Conservation (phyloP, 2,888 invertebrate species). For the Mythimna impura region DNA sequence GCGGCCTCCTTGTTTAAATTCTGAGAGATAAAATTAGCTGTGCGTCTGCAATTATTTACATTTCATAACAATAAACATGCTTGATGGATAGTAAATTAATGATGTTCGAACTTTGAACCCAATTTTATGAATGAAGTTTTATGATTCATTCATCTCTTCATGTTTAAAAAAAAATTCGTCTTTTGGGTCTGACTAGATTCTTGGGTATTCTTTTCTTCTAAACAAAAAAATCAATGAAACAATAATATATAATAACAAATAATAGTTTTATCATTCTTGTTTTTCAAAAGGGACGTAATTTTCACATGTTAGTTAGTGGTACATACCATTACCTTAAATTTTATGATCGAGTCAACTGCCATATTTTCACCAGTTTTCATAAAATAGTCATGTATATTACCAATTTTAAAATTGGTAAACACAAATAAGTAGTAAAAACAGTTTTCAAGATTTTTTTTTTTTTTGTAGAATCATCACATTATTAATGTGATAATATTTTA, state of each 20-base stretch:
- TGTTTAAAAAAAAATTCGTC: not conserved
- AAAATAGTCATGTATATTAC: not conserved
- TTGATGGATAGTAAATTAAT: slow-evolving; percentile 4
- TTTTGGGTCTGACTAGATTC: not conserved
- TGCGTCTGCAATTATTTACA: slow-evolving; percentile 40
- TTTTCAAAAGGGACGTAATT: not conserved
- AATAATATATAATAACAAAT: no score
- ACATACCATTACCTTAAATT: not conserved
- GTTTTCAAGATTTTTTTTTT: not conserved
- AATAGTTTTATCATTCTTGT: not conserved
- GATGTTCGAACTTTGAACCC: slow-evolving; percentile 53
- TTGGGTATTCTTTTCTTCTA: not conserved
- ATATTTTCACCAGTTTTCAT: not conserved
- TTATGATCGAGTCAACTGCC: not conserved
- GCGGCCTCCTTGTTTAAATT: slow-evolving; percentile 24
- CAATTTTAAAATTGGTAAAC: not conserved
- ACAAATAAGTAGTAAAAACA: not conserved
- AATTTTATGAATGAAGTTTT: slow-evolving; percentile 33
- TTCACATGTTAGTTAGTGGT: not conserved
- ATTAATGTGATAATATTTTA: not conserved
- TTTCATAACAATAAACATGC: slow-evolving; percentile 38
- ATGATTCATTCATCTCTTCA: slow-evolving; percentile 11
- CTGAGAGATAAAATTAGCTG: slow-evolving; percentile 32
- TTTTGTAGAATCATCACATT: not conserved
- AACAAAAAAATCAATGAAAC: not conserved